Conservation (phyloP, 1,140 invertebrate genomes). For the Olivierus martensii region DNA sequence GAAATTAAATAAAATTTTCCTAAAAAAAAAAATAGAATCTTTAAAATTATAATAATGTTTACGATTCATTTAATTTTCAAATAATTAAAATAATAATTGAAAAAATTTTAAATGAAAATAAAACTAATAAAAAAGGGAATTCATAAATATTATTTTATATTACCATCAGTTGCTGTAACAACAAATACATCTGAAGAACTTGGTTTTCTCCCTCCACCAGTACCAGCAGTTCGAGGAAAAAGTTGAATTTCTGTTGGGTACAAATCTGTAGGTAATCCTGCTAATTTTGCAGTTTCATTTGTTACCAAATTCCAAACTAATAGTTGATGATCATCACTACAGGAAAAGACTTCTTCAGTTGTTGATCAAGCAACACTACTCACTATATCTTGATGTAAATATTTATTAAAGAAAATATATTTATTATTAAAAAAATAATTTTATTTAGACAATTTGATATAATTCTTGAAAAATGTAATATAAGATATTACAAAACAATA, state of each 20-base stretch:
- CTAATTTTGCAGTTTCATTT: constrained; percentile 56
- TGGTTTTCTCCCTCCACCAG: constrained; percentile 45
- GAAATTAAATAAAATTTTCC: constrained; percentile 81
- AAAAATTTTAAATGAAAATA: too few species aligned
- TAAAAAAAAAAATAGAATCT: constrained; percentile 24
- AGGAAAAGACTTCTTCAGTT: constrained; percentile 81
- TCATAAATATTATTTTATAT: too few species aligned
- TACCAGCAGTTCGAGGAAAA: constrained; percentile 41
- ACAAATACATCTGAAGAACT: constrained; percentile 63
- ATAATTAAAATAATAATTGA: too few species aligned
- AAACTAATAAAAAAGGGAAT: too few species aligned
- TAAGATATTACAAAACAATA: too few species aligned
- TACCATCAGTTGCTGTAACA: constrained; percentile 77
- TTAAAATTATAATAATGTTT: constrained; percentile 1
- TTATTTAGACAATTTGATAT: too few species aligned
- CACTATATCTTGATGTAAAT: constrained; percentile 51
- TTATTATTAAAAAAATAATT: too few species aligned
- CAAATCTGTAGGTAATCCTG: constrained; percentile 64
- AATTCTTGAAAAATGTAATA: too few species aligned
- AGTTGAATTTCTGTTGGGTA: constrained; percentile 80
- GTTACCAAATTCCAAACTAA: constrained; percentile 73
- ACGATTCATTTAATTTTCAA: not conserved
- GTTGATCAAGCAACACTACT: constrained; percentile 83
- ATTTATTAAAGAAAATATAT: not conserved
- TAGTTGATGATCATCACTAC: constrained; percentile 80